These are phyloP conservation scores for Drosophila kikkawai DNA, from an alignment of 1,140 invertebrate species.

Conservation along the genomic window DNA sequence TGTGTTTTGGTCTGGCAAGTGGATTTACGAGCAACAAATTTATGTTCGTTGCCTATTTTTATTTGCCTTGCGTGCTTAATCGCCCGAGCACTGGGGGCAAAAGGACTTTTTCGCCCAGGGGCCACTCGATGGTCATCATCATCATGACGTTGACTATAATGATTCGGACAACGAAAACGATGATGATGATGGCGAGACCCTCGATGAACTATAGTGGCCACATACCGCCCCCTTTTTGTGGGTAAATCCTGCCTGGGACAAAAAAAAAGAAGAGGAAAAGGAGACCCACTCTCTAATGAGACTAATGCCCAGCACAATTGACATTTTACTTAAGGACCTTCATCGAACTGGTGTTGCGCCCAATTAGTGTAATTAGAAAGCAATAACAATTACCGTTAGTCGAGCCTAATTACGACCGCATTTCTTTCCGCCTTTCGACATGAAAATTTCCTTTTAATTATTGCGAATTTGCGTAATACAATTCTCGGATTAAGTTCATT, in stretches of 20 bases:
- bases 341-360: slow-evolving; percentile 63
- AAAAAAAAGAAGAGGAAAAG: not conserved
- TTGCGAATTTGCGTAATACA: slow-evolving; percentile 58
- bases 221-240: not conserved
- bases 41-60: slow-evolving; percentile 83
- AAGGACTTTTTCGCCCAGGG: slow-evolving; percentile 48
- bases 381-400: slow-evolving; percentile 76
- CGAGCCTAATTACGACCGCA: slow-evolving; percentile 48
- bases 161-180: slow-evolving; percentile 5
- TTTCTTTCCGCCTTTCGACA: slow-evolving; percentile 31
- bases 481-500: slow-evolving; percentile 70
- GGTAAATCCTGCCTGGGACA: slow-evolving; percentile 8
- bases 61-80: slow-evolving; percentile 83
- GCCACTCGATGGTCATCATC: slow-evolving; percentile 40
- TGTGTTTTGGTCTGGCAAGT: slow-evolving; percentile 60
- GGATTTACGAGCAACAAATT: slow-evolving; percentile 83
- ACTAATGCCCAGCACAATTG: slow-evolving; percentile 71
- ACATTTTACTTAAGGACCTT: slow-evolving; percentile 80
- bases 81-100: slow-evolving; percentile 53
- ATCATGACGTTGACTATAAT: slow-evolving; percentile 10
- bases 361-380: slow-evolving; percentile 80
- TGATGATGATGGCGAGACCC: slow-evolving; percentile 7
- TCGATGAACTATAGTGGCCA: slow-evolving; percentile 61
- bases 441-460: slow-evolving; percentile 53
- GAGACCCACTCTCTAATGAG: slow-evolving; percentile 59